Evolutionary conservation across 2,888 invertebrate species (phyloP), one percentile per base, ranked within the genome.

Genomic region (Rugalucina vietnamica): DNA sequence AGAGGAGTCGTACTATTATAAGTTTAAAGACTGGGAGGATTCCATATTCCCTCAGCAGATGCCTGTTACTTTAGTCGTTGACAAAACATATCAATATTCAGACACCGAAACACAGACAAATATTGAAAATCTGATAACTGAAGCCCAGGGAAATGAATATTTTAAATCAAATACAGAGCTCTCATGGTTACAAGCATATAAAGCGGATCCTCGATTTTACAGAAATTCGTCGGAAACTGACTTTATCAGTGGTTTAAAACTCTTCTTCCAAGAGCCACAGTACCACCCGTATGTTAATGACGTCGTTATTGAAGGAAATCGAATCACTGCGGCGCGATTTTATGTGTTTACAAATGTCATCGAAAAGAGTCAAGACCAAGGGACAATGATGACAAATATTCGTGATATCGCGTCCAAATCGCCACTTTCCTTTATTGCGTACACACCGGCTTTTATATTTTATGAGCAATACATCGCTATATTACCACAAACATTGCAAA

Each of bases 331-430:
- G 1, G 82, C 85, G 1, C 96, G 98, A 83, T 97, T 98, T 93
- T 95, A 98, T 70, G 97, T 98, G 74, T 98, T 98, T 95, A 98
- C 98, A 0, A 97, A 98, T 3, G 98, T 98, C 92, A 97, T 98
- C 60, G 97, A 97, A 76, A 97, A 98, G 76, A 98, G 98, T n/a
- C 90, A 89, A 27, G 78, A 75, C 18, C 90, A 93, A 79, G 92
- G 91, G 0, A 70, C 89, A 34, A 78, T 92, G 65, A 93, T 93
- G 92, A 39, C 89, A 36, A 60, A 78, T n/a, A 89, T 92, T 88
- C 76, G 93, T 18, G 87, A 92, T 8, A 36, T 92, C 0, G 93
- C 90, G 0, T 85, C 88, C 57, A 77, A 85, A 18, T 89, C 90
- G 14, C 77, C 86, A 1, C 73, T 91, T 8, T 86, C 90, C 12